Conservation (phyloP, 2,797 vertebrate species). For the Acanthurus lineatus region DNA sequence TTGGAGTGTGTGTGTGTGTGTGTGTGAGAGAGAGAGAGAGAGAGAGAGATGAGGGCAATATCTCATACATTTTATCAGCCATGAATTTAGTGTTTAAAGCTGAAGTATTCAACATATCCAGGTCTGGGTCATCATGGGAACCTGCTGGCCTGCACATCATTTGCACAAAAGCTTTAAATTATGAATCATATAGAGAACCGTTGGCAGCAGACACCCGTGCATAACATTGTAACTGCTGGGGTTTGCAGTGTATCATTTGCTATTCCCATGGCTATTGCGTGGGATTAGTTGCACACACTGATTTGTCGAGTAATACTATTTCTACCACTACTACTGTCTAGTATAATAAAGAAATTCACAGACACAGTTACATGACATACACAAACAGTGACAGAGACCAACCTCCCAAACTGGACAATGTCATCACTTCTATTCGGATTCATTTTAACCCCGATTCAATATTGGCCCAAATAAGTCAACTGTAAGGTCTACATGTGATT, state of each 20-base stretch:
- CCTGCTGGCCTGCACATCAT: background rate
- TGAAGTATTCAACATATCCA: background rate
- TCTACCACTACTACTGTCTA: too few relatives aligned
- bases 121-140: background rate
- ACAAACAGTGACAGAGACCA: background rate
- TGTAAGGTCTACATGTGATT: background rate
- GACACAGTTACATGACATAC: background rate
- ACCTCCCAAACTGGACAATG: background rate
- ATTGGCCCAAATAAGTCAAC: background rate
- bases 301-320: background rate
- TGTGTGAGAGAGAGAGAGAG: background rate
- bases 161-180: background rate
- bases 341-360: background rate
- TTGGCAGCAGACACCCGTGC: background rate
- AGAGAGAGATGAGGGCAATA: conserved; percentile 1
- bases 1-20: conserved; percentile 17
- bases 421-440: background rate
- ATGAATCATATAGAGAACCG: background rate
- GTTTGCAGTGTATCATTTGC: background rate
- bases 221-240: background rate
- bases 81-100: background rate
- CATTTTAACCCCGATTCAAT: background rate
- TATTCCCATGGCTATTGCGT: background rate
- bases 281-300: background rate
- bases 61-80: background rate